Evolutionary conservation across 2,797 vertebrate genomes (phyloP), one percentile per base, ranked within the genome.

Genomic region (Epinephelus awoara): DNA sequence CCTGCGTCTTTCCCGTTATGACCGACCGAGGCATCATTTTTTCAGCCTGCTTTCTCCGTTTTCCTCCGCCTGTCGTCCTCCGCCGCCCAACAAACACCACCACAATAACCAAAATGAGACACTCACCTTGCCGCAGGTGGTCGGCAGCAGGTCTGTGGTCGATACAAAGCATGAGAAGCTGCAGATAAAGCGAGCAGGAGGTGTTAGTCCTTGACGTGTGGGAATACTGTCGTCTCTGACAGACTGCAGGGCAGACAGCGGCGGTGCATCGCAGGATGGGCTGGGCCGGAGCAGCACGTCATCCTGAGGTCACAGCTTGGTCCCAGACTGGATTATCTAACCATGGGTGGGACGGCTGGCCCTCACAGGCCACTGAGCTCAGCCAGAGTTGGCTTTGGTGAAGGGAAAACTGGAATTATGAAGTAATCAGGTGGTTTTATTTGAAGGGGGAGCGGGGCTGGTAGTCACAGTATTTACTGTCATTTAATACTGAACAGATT

Each of bases 251-350:
- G 62, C 84, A 42, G 44, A 49, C 72, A 54, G 82, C 82, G 72
- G 86, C 78, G 72, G 61, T 3, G 86, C 84, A 50, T 72, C 84
- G 49, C 72, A 17, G 77, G 79, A 81, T 79, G 89, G 90, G 87
- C 82, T 18, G 89, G 85, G 75, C 77, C 55, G 75, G 57, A 71
- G 80, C 50, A 6, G 44, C 51, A 44, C 92, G 92, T 93, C 92
- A 91, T 80, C 64, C 82, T 84, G 88, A 92, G 84, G 82, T 92
- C 90, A 90, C 84, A 17, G 72, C 15, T 4, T 15, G 83, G 73
- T 79, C 81, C 85, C 82, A 73, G 23, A 67, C 89, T 5, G 71
- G 88, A 68, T 88, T 85, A 90, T 85, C 77, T 88, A 83, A 92
- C 50, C 44, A 66, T n/a, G 86, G 76, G 58, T 44, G 79, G 75